Base-by-base conservation (phyloP, 1,140 invertebrate species). In the Drosophila willistoni region DNA sequence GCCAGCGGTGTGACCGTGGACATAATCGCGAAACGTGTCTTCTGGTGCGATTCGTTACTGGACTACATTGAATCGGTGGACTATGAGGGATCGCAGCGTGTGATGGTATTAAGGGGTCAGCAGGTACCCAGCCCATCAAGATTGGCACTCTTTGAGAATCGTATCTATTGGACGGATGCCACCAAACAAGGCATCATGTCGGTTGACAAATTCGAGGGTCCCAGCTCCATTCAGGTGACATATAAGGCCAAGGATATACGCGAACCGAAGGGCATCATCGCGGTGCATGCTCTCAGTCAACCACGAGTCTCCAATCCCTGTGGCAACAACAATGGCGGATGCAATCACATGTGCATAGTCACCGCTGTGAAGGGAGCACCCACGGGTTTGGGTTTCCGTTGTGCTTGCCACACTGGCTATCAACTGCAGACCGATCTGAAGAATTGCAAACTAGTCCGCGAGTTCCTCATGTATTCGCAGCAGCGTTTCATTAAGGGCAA, bases 61-160 rank as follows among this genome's bases (percentile, higher is more conserved):
- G 98, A 99, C 93, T 99, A 99, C 90, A 99, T 99, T 72, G 98
- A 99, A 90, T 98, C 98, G 0, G 97, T 98, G 1, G 97, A 99
- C 91, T 99, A 99, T 90, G 95, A 98, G 69, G 99, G 98, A 0
- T 94, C 94, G 14, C 94, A 96, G 69, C 93, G 97, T 41, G 95
- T 96, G 47, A 94, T 97, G 84, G 95, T 98, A 1, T 91, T 98
- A 0, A 92, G 97, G 66, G 97, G 98, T 17, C 95, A 96, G 61
- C 94, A 96, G 61, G 97, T 98, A 0, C 98, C 98, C 1, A 96
- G 97, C 14, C 97, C 98, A 0, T 95, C 96, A 1, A 93, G 97
- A 22, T 87, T 99, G 6, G 95, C 97, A 0, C 91, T 98, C 0
- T 99, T 98, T 92, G 98, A 99, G 92, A 97, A 98, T 86, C 93